A percentile compares a stretch with the other conserved stretches of the same genome.
phyloP scores from a whole-genome alignment of 2,113 vertebrate genomes.

The Pomatorhinus ruficollis region DNA sequence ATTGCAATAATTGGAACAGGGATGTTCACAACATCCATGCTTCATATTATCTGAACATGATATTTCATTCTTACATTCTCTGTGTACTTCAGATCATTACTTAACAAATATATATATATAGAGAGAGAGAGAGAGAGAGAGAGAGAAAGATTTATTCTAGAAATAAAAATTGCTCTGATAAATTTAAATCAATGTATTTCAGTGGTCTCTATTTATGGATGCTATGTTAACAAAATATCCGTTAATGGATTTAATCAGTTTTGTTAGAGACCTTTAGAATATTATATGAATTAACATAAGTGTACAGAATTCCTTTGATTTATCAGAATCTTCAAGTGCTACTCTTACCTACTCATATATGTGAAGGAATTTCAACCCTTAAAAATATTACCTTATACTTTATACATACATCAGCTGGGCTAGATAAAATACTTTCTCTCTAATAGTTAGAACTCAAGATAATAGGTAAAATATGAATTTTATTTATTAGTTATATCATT shows the following conservation, averaged over 20 bases:
- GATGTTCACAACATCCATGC: not conserved
- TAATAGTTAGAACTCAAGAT: not conserved
- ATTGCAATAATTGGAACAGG: not conserved
- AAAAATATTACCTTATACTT: not conserved
- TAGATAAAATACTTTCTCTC: not conserved
- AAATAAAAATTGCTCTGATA: not conserved
- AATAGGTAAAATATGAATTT: not conserved
- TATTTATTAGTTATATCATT: not conserved
- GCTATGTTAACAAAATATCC: not conserved
- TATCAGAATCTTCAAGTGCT: not conserved
- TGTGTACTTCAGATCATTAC: not conserved
- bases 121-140: too few relatives aligned
- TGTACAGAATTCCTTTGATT: not conserved
- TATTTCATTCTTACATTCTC: not conserved
- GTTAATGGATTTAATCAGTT: not conserved
- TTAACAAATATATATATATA: not conserved
- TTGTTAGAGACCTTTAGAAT: not conserved
- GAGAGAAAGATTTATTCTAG: not conserved
- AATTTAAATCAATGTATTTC: not conserved
- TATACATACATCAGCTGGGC: not conserved
- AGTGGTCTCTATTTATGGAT: not conserved
- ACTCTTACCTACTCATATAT: not conserved
- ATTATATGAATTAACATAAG: not conserved
- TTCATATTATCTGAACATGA: not conserved
- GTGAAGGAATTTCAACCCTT: not conserved